Percentiles rank a stretch among this genome's conserved stretches.
These are phyloP conservation scores for Deroplatys truncata DNA, from an alignment of 2,888 invertebrate genomes.

Conservation along the genomic window DNA sequence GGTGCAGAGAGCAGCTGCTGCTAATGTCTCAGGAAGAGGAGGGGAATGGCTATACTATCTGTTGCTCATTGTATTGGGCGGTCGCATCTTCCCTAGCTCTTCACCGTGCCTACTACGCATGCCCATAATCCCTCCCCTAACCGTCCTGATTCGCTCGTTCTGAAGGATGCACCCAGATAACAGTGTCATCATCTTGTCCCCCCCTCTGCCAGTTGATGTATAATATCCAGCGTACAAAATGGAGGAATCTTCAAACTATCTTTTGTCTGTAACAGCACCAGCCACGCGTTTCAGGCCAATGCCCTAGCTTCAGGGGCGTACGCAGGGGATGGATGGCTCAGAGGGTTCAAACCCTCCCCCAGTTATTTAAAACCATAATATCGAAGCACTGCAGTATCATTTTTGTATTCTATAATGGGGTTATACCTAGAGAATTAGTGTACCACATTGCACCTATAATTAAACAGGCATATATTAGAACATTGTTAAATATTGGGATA, in stretches of 20 bases:
- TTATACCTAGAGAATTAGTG: too few relatives aligned
- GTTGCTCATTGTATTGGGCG: neutral
- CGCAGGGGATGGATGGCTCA: too few relatives aligned
- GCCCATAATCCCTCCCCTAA: neutral
- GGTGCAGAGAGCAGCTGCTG: neutral
- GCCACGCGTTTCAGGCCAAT: too few relatives aligned
- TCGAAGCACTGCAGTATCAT: too few relatives aligned
- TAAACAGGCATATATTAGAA: too few relatives aligned
- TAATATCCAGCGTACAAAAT: neutral
- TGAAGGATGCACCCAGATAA: slow-evolving; percentile 7
- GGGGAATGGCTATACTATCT: neutral
- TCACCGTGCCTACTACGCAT: neutral
- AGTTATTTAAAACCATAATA: too few relatives aligned
- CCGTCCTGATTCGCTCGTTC: neutral
- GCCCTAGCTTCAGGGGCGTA: too few relatives aligned
- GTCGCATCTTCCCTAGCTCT: neutral
- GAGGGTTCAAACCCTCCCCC: too few relatives aligned
- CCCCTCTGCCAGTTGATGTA: neutral
- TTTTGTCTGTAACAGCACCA: too few relatives aligned
- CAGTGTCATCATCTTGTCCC: neutral
- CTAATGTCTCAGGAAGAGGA: neutral
- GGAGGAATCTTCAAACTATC: neutral
- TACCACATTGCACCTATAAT: too few relatives aligned
- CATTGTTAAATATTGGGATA: too few relatives aligned
- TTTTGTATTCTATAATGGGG: too few relatives aligned